Evolutionary conservation across 2,113 vertebrate species (phyloP).

Genomic region (Nesogale talazaci): DNA sequence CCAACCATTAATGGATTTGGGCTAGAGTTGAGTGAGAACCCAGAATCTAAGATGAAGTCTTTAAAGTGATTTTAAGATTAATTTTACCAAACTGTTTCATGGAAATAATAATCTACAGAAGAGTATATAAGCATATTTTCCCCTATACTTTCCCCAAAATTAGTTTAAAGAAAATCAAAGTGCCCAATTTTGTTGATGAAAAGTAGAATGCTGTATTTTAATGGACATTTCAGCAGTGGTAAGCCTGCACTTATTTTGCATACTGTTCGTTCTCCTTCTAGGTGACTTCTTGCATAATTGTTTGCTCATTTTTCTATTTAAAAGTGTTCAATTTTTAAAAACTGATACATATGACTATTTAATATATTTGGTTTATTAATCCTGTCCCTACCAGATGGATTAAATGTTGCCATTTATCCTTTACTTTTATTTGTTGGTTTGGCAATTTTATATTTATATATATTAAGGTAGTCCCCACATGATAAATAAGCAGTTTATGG

Average conservation of each 20-base stretch:
- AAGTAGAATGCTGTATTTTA: background rate
- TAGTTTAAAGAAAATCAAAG: background rate
- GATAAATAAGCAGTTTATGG: background rate
- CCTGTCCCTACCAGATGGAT: background rate
- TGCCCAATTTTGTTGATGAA: background rate
- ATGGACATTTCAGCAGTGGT: no score
- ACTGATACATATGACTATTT: background rate
- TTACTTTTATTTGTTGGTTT: background rate
- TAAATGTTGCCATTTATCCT: conserved; percentile 30
- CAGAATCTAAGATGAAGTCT: background rate
- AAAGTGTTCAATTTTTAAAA: conserved; percentile 3
- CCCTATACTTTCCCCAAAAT: background rate
- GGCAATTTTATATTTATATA: background rate
- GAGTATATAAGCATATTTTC: background rate
- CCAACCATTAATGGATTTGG: no score
- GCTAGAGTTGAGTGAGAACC: no score
- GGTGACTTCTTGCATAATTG: background rate
- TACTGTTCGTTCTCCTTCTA: no score
- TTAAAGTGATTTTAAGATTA: background rate
- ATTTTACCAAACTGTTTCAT: background rate
- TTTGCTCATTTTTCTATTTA: conserved; percentile 20
- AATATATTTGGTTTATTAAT: conserved; percentile 11
- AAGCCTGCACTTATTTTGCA: no score
- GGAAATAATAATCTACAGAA: conserved; percentile 17
- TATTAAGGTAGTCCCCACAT: background rate